Base-by-base conservation (phyloP, 2,113 vertebrate genomes). In the Prolemur simus region DNA sequence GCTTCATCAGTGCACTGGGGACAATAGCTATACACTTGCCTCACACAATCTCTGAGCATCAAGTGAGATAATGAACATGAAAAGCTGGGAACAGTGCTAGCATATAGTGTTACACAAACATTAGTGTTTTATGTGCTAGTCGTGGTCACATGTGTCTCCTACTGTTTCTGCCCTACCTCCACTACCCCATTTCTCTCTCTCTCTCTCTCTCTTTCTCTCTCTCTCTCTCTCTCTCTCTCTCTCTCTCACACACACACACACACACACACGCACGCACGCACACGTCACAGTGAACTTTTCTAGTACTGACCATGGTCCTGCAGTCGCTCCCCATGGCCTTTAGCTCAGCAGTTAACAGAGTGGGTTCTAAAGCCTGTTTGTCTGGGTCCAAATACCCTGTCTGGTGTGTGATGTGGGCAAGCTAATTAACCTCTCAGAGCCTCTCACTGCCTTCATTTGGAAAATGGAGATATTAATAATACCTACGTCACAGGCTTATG, bases 391-490 rank as follows among this genome's bases (percentile, higher is more conserved):
- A 60, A 47, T 18, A 54, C 11, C 42, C 32, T 37, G 32, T 25
- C 15, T 63, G 69, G 42, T 60, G 15, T 52, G n/a, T 68, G 94
- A 87, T 49, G 52, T 54, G 45, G 89, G n/a, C 25, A 89, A 76
- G 39, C 47, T 58, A 52, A 64, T 63, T 54, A 89, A 83, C 14
- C 37, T 81, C 71, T 86, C 5, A 3, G n/a, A 13, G 49, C n/a
- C 13, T 25, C 54, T 78, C 54, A 13, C 0, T 42, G 39, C 17
- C 17, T 83, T 93, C 52, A 25, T 66, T 21, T 90, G 64, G 92
- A 64, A 88, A 93, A 93, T 4, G 25, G 58, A 87, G 52, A 64
- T n/a, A 69, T 86, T 49, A 64, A 60, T 37, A 80, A 52, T 52
- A n/a, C 18, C 29, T 15, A 32, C 4, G 32, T 85, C 42, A 25